Conservation (phyloP, 2,113 vertebrate species). For the Etia nguti region DNA sequence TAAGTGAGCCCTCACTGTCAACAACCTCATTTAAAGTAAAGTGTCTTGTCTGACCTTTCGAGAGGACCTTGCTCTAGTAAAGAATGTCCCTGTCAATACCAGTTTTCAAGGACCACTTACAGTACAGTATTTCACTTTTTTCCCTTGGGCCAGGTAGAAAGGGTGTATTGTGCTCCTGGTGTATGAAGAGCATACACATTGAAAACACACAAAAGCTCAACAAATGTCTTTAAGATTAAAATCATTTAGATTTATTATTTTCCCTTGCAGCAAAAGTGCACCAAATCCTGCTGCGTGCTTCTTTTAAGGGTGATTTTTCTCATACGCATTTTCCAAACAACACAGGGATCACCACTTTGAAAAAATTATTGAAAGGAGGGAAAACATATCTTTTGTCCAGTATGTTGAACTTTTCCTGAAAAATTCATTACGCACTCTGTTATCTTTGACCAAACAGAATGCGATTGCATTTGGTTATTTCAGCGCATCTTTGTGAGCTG, state of each 20-base stretch:
- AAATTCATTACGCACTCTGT: background rate
- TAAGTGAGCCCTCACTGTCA: background rate
- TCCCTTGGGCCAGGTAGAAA: background rate
- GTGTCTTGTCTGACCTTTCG: slow-evolving; percentile 54
- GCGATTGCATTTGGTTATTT: background rate
- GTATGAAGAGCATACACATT: background rate
- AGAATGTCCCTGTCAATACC: slow-evolving; percentile 60
- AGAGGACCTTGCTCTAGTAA: slow-evolving; percentile 34
- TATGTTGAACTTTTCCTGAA: background rate
- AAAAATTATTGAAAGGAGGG: background rate
- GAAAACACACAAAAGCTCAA: background rate
- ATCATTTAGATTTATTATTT: background rate
- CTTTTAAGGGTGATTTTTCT: fast-evolving
- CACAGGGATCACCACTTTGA: background rate
- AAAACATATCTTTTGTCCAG: background rate
- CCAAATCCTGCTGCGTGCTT: background rate
- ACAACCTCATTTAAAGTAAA: slow-evolving; percentile 24
- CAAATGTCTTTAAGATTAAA: background rate
- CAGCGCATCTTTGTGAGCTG: background rate
- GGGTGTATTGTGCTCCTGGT: background rate
- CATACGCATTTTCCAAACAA: background rate
- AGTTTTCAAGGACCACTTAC: slow-evolving; percentile 60
- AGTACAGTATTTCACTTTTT: slow-evolving; percentile 26
- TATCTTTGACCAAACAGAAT: background rate
- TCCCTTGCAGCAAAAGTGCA: background rate